A percentile compares a stretch with the other conserved stretches of the same genome.
Conservation (phyloP, 2,797 vertebrate genomes). For the Cygnus olor region DNA sequence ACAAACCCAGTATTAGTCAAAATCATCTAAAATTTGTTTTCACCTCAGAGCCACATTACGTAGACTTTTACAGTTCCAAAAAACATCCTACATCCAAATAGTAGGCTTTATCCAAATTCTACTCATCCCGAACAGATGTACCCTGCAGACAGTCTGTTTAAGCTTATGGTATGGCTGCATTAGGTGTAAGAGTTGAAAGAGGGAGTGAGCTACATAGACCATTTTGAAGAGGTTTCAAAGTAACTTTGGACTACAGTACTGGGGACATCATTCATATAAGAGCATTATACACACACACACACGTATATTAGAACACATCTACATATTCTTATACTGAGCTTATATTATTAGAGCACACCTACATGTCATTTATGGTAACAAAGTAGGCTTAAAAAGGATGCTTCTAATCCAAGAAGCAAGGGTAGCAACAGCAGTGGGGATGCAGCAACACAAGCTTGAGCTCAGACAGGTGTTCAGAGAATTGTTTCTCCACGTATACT, state of each 20-base stretch:
- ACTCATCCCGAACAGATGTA: neutral
- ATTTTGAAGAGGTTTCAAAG: neutral
- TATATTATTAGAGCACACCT: neutral
- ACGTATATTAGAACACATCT: neutral
- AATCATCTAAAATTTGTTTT: constrained; percentile 23
- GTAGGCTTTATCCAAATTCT: constrained; percentile 14
- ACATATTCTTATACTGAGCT: neutral
- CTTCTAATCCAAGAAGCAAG: neutral
- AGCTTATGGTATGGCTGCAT: neutral
- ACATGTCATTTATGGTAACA: neutral
- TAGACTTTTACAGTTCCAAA: neutral
- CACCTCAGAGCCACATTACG: neutral
- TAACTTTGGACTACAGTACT: neutral
- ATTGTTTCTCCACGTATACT: neutral
- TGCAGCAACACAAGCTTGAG: neutral
- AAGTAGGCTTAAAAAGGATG: neutral
- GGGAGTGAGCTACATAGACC: neutral
- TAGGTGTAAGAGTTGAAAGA: neutral
- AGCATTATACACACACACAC: neutral
- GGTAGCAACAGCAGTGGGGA: neutral
- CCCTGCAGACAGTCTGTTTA: neutral
- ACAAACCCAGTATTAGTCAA: constrained; percentile 48
- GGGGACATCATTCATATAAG: neutral
- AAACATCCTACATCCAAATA: neutral
- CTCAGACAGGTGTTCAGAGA: neutral